Base-by-base conservation (phyloP, 2,113 vertebrate genomes). In the Trematomus loennbergii region DNA sequence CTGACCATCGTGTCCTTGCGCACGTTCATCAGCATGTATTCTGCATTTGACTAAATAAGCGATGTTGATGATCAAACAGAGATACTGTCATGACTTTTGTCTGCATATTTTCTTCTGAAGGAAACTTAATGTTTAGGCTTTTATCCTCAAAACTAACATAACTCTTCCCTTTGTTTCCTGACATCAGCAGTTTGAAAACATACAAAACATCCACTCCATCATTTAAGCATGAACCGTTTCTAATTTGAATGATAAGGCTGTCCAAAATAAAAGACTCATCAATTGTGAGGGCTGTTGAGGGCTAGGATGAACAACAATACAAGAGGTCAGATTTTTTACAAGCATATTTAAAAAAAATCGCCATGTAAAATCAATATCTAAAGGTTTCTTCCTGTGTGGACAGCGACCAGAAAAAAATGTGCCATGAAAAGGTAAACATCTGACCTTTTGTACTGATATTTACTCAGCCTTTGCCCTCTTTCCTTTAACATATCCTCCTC, bases 101-200 rank as follows among this genome's bases (percentile, higher is more conserved):
- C 29, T 64, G 71, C 15, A 29, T 75, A n/a, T 71, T 66, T 83
- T 64, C 33, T 64, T 75, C 36, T 63, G 62, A 84, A 75, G 70
- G 45, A 20, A 72, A 74, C 53, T 72, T 43, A 70, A 81, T 18
- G 55, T 80, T 78, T 72, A 84, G 79, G 73, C 71, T 91, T 84
- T 85, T 67, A 73, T 88, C 76, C 82, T 86, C 29, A 59, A 75
- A 75, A 70, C 60, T 8, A 16, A 7, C 73, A 40, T 22, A 29
- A 46, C 46, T 17, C 61, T 71, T 80, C 54, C 68, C 66, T 78
- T 77, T 75, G 64, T 62, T 65, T 75, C 65, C 72, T 87, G 72
- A 88, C 76, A 84, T 84, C 53, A 87, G 53, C 84, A 75, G 72
- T 54, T 50, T 78, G 17, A 80, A 80, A 82, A 85, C 46, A 40